These are phyloP conservation scores for Drosophila dunni DNA, from an alignment of 1,140 invertebrate genomes.

Conservation along the genomic window DNA sequence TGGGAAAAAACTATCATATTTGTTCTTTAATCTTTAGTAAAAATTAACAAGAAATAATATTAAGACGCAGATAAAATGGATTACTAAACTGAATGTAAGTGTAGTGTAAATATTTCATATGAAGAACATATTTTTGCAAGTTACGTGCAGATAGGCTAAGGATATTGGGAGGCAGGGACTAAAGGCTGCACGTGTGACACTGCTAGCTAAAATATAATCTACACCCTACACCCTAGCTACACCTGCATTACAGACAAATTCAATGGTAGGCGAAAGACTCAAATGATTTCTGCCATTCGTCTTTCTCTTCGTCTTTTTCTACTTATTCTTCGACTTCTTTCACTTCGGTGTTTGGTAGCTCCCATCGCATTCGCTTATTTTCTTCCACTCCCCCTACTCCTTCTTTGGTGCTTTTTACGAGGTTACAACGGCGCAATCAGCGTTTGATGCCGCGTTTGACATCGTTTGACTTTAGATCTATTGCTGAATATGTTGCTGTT, in stretches of 20 bases:
- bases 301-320: slow-evolving; percentile 6
- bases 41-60: no score
- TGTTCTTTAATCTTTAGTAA: no score
- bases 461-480: slow-evolving; percentile 66
- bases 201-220: slow-evolving; percentile 29
- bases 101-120: no score
- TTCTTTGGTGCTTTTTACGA: slow-evolving; percentile 29
- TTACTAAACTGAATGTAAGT: no score
- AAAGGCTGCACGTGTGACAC: slow-evolving; percentile 13
- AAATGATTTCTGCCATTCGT: slow-evolving; percentile 53
- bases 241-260: slow-evolving; percentile 31
- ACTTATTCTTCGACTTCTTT: slow-evolving; percentile 29
- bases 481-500: slow-evolving; percentile 34
- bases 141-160: not conserved
- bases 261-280: slow-evolving; percentile 15
- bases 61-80: no score
- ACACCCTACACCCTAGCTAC: slow-evolving; percentile 12
- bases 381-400: slow-evolving; percentile 6
- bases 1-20: no score
- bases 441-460: slow-evolving; percentile 69
- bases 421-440: slow-evolving; percentile 67
- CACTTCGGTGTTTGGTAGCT: slow-evolving; percentile 19
- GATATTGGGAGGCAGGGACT: not conserved
- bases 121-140: no score
- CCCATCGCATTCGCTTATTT: slow-evolving; percentile 55